Percentiles rank a stretch among this genome's conserved stretches.
Conservation (phyloP, 2,888 invertebrate genomes). For the Podotricha telesiphe region DNA sequence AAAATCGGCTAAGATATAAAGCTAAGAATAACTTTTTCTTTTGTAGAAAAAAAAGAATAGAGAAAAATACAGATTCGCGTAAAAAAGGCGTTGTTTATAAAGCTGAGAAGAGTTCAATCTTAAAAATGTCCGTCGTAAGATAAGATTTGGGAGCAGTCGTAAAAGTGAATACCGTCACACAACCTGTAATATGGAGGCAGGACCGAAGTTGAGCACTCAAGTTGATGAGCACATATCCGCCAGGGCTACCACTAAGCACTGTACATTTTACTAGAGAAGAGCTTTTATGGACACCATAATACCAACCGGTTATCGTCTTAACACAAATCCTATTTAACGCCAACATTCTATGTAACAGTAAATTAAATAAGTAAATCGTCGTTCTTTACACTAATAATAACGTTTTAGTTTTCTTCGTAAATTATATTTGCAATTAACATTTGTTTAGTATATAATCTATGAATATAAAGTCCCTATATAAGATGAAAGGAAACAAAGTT, state of each 20-base stretch:
- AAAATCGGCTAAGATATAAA: no score
- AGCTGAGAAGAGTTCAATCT: constrained; percentile 43
- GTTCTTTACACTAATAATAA: background rate
- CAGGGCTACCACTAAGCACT: constrained; percentile 49
- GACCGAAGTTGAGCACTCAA: constrained; percentile 58
- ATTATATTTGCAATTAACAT: no score
- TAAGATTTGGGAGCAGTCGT: constrained; percentile 57
- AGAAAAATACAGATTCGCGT: background rate
- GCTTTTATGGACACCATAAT: constrained; percentile 34
- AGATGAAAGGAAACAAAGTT: background rate
- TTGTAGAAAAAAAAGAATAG: no score
- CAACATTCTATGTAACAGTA: constrained; percentile 14
- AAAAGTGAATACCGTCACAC: constrained; percentile 57
- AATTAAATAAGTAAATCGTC: background rate
- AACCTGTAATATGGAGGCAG: constrained; percentile 53
- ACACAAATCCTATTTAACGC: constrained; percentile 10
- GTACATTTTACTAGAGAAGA: constrained; percentile 28
- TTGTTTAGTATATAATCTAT: no score
- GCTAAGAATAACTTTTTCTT: no score
- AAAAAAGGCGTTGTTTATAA: background rate
- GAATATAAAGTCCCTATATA: background rate
- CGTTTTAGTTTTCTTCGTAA: background rate
- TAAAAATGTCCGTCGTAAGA: constrained; percentile 49
- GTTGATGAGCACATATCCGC: constrained; percentile 59
- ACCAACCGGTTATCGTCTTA: constrained; percentile 25